These are phyloP conservation scores for Lysandra bellargus DNA, from an alignment of 2,888 invertebrate genomes.

Conservation along the genomic window DNA sequence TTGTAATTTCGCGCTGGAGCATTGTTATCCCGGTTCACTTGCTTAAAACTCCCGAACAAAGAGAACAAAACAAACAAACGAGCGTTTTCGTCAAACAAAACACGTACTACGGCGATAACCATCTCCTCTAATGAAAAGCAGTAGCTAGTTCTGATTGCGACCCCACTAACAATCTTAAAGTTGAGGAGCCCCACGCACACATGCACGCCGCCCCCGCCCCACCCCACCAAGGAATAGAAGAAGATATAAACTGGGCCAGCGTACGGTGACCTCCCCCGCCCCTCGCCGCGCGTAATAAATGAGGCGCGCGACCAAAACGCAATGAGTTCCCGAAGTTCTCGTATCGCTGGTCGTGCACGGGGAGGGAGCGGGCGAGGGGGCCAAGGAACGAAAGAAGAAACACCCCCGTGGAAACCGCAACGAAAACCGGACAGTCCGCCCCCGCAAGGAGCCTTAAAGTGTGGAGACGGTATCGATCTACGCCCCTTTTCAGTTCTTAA, in stretches of 20 bases:
- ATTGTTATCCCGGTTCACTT: constrained; percentile 38
- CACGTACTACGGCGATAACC: constrained; percentile 68
- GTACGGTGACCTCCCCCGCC: constrained; percentile 48
- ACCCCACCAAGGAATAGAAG: constrained; percentile 60
- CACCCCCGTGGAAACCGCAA: constrained; percentile 53
- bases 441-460: constrained; percentile 65
- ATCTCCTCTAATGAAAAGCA: constrained; percentile 76
- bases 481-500: constrained; percentile 68
- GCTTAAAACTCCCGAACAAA: constrained; percentile 43
- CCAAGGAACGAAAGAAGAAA: constrained; percentile 76
- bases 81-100: constrained; percentile 63
- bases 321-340: constrained; percentile 60
- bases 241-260: constrained; percentile 57
- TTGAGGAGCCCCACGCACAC: constrained; percentile 66
- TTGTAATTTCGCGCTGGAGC: constrained; percentile 24
- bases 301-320: constrained; percentile 44
- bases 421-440: constrained; percentile 51
- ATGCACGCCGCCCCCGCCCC: constrained; percentile 49
- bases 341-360: constrained; percentile 50
- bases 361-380: constrained; percentile 46
- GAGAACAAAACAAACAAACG: constrained; percentile 55
- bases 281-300: constrained; percentile 44
- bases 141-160: constrained; percentile 73
- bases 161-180: constrained; percentile 77
- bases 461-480: constrained; percentile 67